A percentile compares a stretch with the other conserved stretches of the same genome.
Evolutionary conservation across 2,113 vertebrate species (phyloP).

Genomic region (Microtus ochrogaster): DNA sequence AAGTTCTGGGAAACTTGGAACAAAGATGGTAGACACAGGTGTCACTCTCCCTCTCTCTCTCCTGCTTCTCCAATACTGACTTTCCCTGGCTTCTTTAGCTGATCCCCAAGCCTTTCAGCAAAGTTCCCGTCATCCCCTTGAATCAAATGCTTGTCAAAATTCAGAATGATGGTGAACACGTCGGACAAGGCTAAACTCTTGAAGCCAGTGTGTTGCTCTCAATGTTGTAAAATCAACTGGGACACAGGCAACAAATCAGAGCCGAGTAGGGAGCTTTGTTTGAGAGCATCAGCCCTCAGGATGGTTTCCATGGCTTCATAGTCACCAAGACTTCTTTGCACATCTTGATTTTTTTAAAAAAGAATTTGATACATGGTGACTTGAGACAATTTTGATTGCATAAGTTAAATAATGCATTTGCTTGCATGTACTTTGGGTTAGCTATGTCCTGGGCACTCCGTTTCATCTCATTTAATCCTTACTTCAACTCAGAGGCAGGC

Average conservation of each 20-base stretch:
- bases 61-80: background rate
- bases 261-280: background rate
- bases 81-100: background rate
- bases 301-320: background rate
- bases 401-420: background rate
- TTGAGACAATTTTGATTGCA: constrained; percentile 6
- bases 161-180: background rate
- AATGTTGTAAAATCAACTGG: background rate
- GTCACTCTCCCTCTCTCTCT: background rate
- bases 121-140: background rate
- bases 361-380: background rate
- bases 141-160: background rate
- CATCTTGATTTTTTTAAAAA: background rate
- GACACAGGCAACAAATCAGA: background rate
- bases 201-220: constrained; percentile 5
- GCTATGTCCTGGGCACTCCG: background rate
- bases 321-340: background rate
- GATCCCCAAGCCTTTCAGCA: background rate
- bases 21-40: background rate
- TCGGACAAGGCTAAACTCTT: background rate
- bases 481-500: background rate
- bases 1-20: background rate
- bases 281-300: background rate
- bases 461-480: constrained; percentile 12
- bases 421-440: background rate